These are phyloP conservation scores for Macrophya alboannulata DNA, from an alignment of 2,888 invertebrate genomes.

Conservation along the genomic window DNA sequence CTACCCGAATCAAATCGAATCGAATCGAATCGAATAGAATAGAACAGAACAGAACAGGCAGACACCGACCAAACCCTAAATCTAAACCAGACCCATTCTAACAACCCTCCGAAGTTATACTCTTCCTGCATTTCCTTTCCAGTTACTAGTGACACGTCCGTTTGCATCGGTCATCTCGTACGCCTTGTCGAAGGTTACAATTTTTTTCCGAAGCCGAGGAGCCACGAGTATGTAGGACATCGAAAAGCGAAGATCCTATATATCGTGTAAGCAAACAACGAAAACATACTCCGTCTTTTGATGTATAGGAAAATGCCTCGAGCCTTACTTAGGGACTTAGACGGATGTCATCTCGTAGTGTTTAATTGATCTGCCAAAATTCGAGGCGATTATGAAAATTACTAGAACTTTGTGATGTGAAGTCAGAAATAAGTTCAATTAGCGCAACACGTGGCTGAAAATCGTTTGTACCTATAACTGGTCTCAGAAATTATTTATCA, in stretches of 20 bases:
- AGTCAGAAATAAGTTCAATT: neutral
- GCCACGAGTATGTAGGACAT: neutral
- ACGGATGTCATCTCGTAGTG: neutral
- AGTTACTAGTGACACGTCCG: slow-evolving; percentile 9
- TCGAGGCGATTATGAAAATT: neutral
- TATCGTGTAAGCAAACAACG: neutral
- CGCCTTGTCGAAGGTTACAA: neutral
- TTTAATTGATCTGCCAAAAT: neutral
- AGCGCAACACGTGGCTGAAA: slow-evolving; percentile 12
- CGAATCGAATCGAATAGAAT: slow-evolving; percentile 9
- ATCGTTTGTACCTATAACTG: neutral
- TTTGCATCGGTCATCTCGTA: neutral
- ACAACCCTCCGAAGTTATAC: slow-evolving; percentile 13
- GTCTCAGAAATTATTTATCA: neutral
- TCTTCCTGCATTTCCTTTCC: neutral
- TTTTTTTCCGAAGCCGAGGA: neutral
- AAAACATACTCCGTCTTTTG: neutral
- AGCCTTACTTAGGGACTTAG: neutral
- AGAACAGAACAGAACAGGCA: slow-evolving; percentile 32
- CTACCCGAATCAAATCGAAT: slow-evolving; percentile 16
- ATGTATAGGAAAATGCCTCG: neutral
- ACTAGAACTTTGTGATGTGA: slow-evolving; percentile 21
- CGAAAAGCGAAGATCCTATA: neutral
- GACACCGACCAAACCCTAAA: neutral
- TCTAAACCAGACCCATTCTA: neutral